Percentiles rank a stretch among this genome's conserved stretches.
Conservation (phyloP, 2,888 invertebrate genomes). For the Proisotoma minuta region DNA sequence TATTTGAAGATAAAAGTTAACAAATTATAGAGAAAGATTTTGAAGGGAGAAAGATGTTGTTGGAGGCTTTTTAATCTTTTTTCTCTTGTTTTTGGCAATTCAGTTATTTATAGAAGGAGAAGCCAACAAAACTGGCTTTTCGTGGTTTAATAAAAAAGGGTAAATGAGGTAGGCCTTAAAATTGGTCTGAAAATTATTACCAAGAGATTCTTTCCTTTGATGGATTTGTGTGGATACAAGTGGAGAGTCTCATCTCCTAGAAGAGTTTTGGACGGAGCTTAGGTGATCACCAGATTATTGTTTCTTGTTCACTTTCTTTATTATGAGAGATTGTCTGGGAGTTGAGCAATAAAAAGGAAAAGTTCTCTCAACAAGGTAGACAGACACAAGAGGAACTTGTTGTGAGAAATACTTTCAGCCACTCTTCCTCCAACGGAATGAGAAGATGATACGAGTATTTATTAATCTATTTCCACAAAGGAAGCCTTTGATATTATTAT, state of each 20-base stretch:
- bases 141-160: slow-evolving; percentile 11
- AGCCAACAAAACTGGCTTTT: neutral
- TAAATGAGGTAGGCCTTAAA: slow-evolving; percentile 18
- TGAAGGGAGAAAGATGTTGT: no score
- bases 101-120: no score
- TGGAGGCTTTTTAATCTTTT: no score
- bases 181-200: slow-evolving; percentile 18
- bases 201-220: slow-evolving; percentile 7
- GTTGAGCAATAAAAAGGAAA: slow-evolving; percentile 6
- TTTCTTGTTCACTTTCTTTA: neutral
- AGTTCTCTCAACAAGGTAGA: neutral
- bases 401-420: neutral
- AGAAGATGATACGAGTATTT: no score
- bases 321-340: slow-evolving; percentile 8
- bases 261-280: neutral
- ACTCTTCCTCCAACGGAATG: neutral
- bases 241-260: neutral
- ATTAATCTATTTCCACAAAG: no score
- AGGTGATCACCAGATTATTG: slow-evolving; percentile 17
- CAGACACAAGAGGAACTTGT: neutral
- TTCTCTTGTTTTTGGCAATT: no score
- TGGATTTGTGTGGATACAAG: slow-evolving; percentile 15
- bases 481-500: no score
- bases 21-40: neutral
- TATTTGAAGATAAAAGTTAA: slow-evolving; percentile 1